Percentiles rank a stretch among this genome's conserved stretches.
phyloP scores from a whole-genome alignment of 2,797 vertebrate genomes.

The Parambassis ranga region DNA sequence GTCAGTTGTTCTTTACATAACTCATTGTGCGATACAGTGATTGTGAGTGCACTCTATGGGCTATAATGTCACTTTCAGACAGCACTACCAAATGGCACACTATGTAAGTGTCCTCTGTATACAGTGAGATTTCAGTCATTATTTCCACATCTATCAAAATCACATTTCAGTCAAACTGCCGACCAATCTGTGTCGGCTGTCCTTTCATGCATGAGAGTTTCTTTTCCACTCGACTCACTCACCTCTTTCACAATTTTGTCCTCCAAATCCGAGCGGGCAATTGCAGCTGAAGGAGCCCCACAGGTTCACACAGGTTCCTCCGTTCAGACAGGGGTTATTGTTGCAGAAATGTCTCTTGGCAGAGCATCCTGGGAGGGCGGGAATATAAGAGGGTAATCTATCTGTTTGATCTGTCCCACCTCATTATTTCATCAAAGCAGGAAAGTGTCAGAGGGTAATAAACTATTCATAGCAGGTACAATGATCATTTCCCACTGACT shows the following conservation, averaged over 20 bases:
- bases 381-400: slow-evolving; percentile 13
- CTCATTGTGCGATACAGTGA: no score
- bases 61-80: no score
- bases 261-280: slow-evolving; percentile 91
- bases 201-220: no score
- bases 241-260: slow-evolving; percentile 91
- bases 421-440: slow-evolving; percentile 49
- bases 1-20: no score
- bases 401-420: slow-evolving; percentile 34
- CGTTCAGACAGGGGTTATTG: slow-evolving; percentile 86
- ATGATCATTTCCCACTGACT: slow-evolving; percentile 44
- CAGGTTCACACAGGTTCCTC: slow-evolving; percentile 90
- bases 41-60: no score
- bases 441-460: slow-evolving; percentile 30
- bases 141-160: no score
- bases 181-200: no score
- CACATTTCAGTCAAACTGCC: neutral
- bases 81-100: no score
- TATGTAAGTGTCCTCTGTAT: no score
- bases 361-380: slow-evolving; percentile 80
- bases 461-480: slow-evolving; percentile 56
- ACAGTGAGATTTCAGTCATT: no score
- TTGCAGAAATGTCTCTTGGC: slow-evolving; percentile 91
- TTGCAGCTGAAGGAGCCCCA: slow-evolving; percentile 92
- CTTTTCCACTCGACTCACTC: slow-evolving; percentile 22